Evolutionary conservation across 2,888 invertebrate genomes (phyloP).

Genomic region (Tenodera sinensis): DNA sequence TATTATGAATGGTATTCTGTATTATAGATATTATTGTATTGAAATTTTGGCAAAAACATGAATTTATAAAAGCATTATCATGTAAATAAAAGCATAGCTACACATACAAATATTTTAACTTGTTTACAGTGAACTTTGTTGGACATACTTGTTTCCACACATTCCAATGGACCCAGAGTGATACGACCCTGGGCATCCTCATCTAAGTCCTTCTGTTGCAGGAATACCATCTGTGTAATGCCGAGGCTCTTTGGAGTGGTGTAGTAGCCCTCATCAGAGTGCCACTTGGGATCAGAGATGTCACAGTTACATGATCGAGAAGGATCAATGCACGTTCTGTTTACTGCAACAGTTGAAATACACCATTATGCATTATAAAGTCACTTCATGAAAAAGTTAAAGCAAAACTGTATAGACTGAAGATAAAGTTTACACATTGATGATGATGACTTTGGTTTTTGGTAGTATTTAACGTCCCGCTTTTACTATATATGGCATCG

Average conservation of each 20-base stretch:
- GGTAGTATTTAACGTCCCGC: too few species aligned
- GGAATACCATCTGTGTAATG: conserved; percentile 85
- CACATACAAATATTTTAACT: too few species aligned
- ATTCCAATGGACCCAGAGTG: conserved; percentile 85
- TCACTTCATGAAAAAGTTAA: neutral
- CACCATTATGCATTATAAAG: too few species aligned
- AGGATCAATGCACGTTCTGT: conserved; percentile 46
- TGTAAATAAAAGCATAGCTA: too few species aligned
- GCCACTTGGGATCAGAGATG: conserved; percentile 76
- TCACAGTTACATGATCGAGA: conserved; percentile 78
- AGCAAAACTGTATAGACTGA: too few species aligned
- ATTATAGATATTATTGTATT: too few species aligned
- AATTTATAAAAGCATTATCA: too few species aligned
- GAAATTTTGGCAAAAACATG: too few species aligned
- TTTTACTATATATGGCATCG: too few species aligned
- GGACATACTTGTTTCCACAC: conserved; percentile 87
- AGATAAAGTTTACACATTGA: too few species aligned
- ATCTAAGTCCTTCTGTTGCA: conserved; percentile 78
- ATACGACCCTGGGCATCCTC: conserved; percentile 82
- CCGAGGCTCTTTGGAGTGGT: conserved; percentile 77
- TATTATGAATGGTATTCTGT: too few species aligned
- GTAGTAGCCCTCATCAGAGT: conserved; percentile 83
- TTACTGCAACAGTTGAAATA: conserved; percentile 50
- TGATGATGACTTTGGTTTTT: too few species aligned
- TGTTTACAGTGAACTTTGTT: neutral